Percentiles rank a stretch among this genome's conserved stretches.
Evolutionary conservation across 2,888 invertebrate species (phyloP).

Genomic region (Ectemnius cavifrons): DNA sequence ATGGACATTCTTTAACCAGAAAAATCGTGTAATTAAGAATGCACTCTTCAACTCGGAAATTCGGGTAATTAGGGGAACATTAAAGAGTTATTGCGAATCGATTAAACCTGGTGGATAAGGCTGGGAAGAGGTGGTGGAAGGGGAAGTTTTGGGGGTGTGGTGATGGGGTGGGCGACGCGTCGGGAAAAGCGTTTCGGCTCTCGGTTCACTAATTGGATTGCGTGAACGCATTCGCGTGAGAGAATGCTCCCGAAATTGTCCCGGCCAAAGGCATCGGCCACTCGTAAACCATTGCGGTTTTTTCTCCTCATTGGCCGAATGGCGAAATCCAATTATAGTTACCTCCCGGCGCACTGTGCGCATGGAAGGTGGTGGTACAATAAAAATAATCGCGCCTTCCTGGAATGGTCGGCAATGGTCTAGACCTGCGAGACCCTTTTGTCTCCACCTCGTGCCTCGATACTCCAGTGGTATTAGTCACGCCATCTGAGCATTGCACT

Average conservation of each 20-base stretch:
- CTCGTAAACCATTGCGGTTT: slow-evolving; percentile 49
- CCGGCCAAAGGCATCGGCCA: slow-evolving; percentile 6
- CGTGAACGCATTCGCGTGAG: not conserved
- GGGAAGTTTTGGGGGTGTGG: not conserved
- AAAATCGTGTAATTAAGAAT: no score
- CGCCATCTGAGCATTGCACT: no score
- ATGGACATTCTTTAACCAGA: no score
- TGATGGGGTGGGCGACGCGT: not conserved
- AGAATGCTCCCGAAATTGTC: slow-evolving; percentile 8
- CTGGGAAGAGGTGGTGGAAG: not conserved
- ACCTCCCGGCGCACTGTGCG: slow-evolving; percentile 14
- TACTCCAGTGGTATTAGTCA: not conserved
- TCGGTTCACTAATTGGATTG: slow-evolving; percentile 30
- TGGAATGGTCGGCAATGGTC: slow-evolving; percentile 26
- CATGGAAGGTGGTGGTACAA: slow-evolving; percentile 29
- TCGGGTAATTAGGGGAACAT: no score
- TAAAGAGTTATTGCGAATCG: no score
- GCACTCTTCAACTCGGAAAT: no score
- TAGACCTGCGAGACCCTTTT: slow-evolving; percentile 39
- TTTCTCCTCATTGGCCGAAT: slow-evolving; percentile 36
- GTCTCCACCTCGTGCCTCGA: slow-evolving; percentile 10
- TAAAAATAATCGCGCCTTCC: slow-evolving; percentile 46
- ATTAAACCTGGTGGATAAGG: not conserved
- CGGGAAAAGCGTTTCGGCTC: not conserved
- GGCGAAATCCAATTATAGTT: slow-evolving; percentile 53